phyloP scores from a whole-genome alignment of 2,888 invertebrate genomes.

The Fissipunctia ypsillon region DNA sequence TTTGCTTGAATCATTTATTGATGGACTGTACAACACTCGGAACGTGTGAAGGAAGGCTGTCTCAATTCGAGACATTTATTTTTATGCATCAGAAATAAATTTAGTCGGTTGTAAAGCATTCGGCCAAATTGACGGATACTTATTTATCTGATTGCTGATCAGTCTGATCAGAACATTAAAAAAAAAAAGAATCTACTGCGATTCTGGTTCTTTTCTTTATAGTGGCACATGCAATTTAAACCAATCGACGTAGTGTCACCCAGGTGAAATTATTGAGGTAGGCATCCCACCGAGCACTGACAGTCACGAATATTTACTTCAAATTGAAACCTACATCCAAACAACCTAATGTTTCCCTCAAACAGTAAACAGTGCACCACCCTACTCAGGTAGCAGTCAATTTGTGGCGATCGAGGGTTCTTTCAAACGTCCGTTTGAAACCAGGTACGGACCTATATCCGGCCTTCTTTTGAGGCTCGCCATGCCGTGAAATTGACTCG shows the following conservation, averaged over 20 bases:
- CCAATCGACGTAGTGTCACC: background rate
- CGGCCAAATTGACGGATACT: no score
- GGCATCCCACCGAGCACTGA: background rate
- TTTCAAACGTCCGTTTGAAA: slow-evolving; percentile 74
- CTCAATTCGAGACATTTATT: background rate
- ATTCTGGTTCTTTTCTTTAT: background rate
- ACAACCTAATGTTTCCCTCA: slow-evolving; percentile 43
- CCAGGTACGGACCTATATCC: slow-evolving; percentile 71
- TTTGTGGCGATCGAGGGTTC: slow-evolving; percentile 73
- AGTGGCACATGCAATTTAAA: background rate
- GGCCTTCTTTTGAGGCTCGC: slow-evolving; percentile 78
- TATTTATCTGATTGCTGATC: background rate
- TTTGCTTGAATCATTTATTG: slow-evolving; percentile 8
- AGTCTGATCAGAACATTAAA: background rate
- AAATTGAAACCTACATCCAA: slow-evolving; percentile 38
- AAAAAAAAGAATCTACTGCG: background rate
- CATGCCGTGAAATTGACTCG: slow-evolving; percentile 85
- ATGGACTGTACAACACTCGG: slow-evolving; percentile 16
- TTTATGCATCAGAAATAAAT: background rate
- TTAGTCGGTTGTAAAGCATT: background rate
- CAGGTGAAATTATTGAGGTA: background rate
- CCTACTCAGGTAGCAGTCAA: slow-evolving; percentile 71
- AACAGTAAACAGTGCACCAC: slow-evolving; percentile 59
- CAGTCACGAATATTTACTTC: slow-evolving; percentile 27
- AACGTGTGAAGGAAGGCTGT: slow-evolving; percentile 18